Percentiles rank a stretch among this genome's conserved stretches.
Conservation (phyloP, 2,888 invertebrate species). For the Helicoverpa assulta region DNA sequence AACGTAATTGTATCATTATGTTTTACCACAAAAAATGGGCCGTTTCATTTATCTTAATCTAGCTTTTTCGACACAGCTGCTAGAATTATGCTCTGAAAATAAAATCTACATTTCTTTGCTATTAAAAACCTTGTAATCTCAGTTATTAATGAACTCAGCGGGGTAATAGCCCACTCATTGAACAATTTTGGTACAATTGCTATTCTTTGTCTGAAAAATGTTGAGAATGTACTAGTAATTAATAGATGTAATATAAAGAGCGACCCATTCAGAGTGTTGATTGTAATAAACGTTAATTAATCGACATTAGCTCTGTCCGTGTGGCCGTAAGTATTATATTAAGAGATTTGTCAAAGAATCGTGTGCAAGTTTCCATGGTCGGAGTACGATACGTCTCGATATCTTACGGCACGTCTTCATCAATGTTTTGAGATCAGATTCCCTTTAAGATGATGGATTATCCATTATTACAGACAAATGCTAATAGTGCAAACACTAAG, state of each 20-base stretch:
- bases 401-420: no score
- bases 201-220: slow-evolving; percentile 6
- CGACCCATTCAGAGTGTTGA: slow-evolving; percentile 78
- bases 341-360: slow-evolving; percentile 86
- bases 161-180: slow-evolving; percentile 48
- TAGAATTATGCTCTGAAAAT: slow-evolving; percentile 22
- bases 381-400: background rate
- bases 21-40: background rate
- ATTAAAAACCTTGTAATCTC: slow-evolving; percentile 33
- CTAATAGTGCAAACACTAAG: no score
- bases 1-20: slow-evolving; percentile 1
- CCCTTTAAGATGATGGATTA: no score
- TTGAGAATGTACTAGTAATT: slow-evolving; percentile 40
- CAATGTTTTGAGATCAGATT: no score
- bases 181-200: slow-evolving; percentile 18
- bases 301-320: slow-evolving; percentile 80
- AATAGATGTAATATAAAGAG: slow-evolving; percentile 64
- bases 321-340: slow-evolving; percentile 81
- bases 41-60: slow-evolving; percentile 9
- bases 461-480: no score
- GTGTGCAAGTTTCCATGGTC: slow-evolving; percentile 70
- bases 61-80: slow-evolving; percentile 25
- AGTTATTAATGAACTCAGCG: slow-evolving; percentile 61
- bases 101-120: slow-evolving; percentile 19
- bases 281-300: slow-evolving; percentile 81